A percentile compares a stretch with the other conserved stretches of the same genome.
Evolutionary conservation across 2,797 vertebrate species (phyloP).

Genomic region (Rhinoraja longicauda): DNA sequence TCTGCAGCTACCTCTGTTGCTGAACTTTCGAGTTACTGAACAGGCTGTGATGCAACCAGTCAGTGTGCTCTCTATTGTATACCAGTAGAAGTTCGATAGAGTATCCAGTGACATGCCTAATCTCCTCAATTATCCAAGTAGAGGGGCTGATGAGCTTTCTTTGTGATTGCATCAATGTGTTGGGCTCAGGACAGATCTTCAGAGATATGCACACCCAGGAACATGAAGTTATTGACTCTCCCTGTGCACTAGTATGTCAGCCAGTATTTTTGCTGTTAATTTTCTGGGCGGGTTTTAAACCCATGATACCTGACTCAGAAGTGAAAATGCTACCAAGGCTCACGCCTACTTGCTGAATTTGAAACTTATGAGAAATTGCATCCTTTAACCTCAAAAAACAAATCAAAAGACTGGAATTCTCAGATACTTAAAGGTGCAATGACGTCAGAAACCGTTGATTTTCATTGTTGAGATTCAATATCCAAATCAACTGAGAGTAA

Average conservation of each 20-base stretch:
- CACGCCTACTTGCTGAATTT: not conserved
- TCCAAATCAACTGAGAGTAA: not conserved
- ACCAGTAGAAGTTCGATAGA: too few species aligned
- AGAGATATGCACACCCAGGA: too few species aligned
- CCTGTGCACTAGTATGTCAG: not conserved
- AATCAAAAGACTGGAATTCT: not conserved
- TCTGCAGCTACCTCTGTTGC: too few species aligned
- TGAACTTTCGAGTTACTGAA: too few species aligned
- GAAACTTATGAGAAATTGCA: not conserved
- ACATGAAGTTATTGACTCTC: not conserved
- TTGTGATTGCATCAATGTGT: too few species aligned
- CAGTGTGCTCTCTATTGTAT: too few species aligned
- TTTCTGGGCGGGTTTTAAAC: not conserved
- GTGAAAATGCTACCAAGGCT: not conserved
- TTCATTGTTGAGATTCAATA: not conserved
- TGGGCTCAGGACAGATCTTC: too few species aligned
- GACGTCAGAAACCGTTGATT: not conserved
- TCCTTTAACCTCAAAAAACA: constrained; percentile 1
- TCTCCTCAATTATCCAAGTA: too few species aligned
- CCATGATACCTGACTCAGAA: not conserved
- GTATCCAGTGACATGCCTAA: too few species aligned
- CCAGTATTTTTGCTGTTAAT: not conserved
- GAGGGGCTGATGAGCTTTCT: too few species aligned
- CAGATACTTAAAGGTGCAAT: not conserved
- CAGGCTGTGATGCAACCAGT: too few species aligned